A percentile compares a stretch with the other conserved stretches of the same genome.
These are phyloP conservation scores for Neopipo cinnamomea DNA, from an alignment of 2,113 vertebrate species.

Conservation along the genomic window DNA sequence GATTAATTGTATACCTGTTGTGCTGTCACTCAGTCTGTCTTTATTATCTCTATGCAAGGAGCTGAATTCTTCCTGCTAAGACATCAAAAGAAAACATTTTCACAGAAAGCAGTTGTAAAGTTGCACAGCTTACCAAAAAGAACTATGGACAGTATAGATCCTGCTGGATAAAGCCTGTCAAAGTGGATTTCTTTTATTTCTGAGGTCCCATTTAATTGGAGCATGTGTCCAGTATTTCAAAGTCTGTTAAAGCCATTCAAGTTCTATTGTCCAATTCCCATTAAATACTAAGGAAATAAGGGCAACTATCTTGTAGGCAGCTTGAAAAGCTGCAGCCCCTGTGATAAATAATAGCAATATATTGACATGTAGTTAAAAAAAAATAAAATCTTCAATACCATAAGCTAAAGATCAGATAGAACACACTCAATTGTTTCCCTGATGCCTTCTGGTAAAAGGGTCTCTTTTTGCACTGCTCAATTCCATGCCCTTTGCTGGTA, in stretches of 20 bases:
- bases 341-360: background rate
- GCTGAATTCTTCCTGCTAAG: constrained; percentile 73
- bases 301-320: background rate
- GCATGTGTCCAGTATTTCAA: background rate
- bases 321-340: background rate
- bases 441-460: background rate
- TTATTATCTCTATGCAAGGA: constrained; percentile 65
- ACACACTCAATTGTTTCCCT: background rate
- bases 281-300: background rate
- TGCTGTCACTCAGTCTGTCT: constrained; percentile 72
- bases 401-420: background rate
- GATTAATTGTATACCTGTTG: constrained; percentile 46
- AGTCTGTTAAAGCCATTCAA: background rate
- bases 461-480: background rate
- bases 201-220: background rate
- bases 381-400: background rate
- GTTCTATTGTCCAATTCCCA: background rate
- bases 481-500: background rate
- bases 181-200: background rate
- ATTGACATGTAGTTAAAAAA: background rate
- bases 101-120: background rate
- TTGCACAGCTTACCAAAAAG: background rate
- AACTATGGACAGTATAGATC: background rate
- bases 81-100: constrained; percentile 26
- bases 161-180: background rate